Conservation (phyloP, 2,797 vertebrate species). For the Phalanger gymnotis region DNA sequence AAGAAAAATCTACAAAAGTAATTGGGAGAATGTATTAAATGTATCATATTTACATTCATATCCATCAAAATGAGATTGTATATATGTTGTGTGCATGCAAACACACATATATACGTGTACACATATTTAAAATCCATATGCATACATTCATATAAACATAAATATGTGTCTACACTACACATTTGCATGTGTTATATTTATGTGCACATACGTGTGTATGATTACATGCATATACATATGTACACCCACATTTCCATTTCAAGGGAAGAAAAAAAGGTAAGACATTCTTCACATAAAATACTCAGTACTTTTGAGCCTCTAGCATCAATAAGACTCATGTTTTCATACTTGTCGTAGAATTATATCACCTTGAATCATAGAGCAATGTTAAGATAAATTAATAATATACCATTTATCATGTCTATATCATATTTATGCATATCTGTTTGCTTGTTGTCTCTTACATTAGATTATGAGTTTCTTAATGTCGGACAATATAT, state of each 20-base stretch:
- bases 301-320: not conserved
- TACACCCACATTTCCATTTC: not conserved
- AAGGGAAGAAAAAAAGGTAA: slow-evolving; percentile 10
- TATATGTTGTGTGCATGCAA: not conserved
- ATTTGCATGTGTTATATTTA: not conserved
- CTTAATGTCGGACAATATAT: not conserved
- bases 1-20: slow-evolving; percentile 1
- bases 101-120: not conserved
- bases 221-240: not conserved
- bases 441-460: not conserved
- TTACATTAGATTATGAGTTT: not conserved
- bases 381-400: not conserved
- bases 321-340: not conserved
- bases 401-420: not conserved
- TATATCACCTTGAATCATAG: not conserved
- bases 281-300: not conserved
- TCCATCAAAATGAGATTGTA: not conserved
- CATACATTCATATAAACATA: not conserved
- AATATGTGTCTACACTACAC: no score
- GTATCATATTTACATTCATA: not conserved
- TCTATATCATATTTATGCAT: no score
- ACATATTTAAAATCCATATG: not conserved
- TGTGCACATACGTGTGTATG: not conserved
- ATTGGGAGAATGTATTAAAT: not conserved
- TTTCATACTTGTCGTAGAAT: not conserved